These are phyloP conservation scores for Rhinogobius similis DNA, from an alignment of 2,113 vertebrate species.

Conservation along the genomic window DNA sequence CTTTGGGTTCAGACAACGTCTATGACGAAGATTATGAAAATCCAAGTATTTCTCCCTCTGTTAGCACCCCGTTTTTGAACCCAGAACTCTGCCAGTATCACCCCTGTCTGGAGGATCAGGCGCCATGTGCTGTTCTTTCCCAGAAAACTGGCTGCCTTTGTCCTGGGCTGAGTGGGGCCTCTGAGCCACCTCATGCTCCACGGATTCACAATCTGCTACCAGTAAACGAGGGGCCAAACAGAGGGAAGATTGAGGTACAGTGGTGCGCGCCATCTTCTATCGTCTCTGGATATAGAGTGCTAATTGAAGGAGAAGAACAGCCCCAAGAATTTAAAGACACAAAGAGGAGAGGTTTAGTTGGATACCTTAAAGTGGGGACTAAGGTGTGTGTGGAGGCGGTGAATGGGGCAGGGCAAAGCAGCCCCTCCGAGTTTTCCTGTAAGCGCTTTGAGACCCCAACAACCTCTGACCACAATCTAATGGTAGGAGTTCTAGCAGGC, in stretches of 20 bases:
- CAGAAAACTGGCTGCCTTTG: conserved; percentile 62
- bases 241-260: conserved; percentile 55
- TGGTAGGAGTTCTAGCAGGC: conserved; percentile 56
- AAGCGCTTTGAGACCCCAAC: conserved; percentile 30
- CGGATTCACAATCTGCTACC: conserved; percentile 45
- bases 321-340: conserved; percentile 23
- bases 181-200: conserved; percentile 53
- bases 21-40: not conserved
- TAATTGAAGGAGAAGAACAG: conserved; percentile 29
- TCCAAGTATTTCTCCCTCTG: accelerated
- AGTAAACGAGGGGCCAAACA: conserved; percentile 27
- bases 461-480: not conserved
- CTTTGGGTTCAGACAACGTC: not conserved
- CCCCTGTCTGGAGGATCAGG: conserved; percentile 66
- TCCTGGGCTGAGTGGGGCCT: conserved; percentile 65
- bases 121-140: conserved; percentile 51
- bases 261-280: conserved; percentile 78
- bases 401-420: conserved; percentile 67
- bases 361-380: conserved; percentile 56
- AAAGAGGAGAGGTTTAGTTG: conserved; percentile 44
- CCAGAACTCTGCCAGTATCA: conserved; percentile 49
- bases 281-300: conserved; percentile 68
- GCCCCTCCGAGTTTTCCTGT: conserved; percentile 62
- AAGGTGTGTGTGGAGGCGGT: conserved; percentile 75
- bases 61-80: not conserved